Evolutionary conservation across 2,888 invertebrate genomes (phyloP).

Genomic region (Barypeithes pellucidus): DNA sequence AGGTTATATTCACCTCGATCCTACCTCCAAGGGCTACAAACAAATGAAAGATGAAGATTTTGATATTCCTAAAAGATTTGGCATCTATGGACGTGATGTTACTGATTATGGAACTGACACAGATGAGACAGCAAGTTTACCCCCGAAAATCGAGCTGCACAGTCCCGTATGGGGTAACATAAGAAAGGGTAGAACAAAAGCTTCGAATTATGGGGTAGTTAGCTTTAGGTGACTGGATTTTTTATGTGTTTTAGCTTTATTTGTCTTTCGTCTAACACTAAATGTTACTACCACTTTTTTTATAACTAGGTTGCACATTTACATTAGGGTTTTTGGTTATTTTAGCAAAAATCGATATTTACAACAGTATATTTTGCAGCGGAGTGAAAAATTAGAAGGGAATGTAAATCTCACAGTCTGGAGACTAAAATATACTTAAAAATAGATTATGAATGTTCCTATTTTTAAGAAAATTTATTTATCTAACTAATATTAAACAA

Average conservation of each 20-base stretch:
- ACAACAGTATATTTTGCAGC: no score
- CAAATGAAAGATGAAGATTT: constrained; percentile 61
- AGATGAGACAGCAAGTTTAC: constrained; percentile 60
- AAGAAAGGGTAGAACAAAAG: constrained; percentile 65
- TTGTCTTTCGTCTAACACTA: constrained; percentile 2
- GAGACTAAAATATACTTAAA: no score
- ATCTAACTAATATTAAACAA: no score
- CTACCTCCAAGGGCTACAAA: constrained; percentile 58
- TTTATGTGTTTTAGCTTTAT: constrained; percentile 14
- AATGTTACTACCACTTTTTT: constrained; percentile 18
- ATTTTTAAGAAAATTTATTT: no score
- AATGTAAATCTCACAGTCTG: no score
- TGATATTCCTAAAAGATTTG: constrained; percentile 61
- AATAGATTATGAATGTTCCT: no score
- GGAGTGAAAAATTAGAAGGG: no score
- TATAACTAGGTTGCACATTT: not conserved
- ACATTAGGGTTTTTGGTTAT: not conserved
- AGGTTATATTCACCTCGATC: constrained; percentile 50
- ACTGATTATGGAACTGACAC: constrained; percentile 61
- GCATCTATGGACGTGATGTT: constrained; percentile 67
- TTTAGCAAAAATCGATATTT: no score
- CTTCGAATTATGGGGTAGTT: constrained; percentile 48
- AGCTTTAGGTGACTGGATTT: constrained; percentile 45
- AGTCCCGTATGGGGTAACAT: constrained; percentile 70
- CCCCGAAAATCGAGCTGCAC: constrained; percentile 65